Evolutionary conservation across 2,888 invertebrate species (phyloP).

Genomic region (Masnerella sp.): DNA sequence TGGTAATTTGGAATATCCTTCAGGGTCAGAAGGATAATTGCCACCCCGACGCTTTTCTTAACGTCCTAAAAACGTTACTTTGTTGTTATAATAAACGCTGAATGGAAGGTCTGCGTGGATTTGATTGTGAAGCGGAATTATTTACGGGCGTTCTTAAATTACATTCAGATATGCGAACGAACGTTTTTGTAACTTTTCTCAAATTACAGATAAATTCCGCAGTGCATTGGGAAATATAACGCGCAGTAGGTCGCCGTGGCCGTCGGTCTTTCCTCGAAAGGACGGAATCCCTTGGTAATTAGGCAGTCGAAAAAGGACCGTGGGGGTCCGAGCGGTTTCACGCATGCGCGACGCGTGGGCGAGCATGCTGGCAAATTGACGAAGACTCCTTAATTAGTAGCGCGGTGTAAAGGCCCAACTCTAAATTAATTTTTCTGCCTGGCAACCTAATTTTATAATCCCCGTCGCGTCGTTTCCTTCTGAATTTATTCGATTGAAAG

Average conservation of each 20-base stretch:
- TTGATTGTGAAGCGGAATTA: conserved; percentile 19
- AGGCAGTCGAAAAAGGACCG: conserved; percentile 61
- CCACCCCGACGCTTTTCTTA: conserved; percentile 12
- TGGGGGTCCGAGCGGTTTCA: conserved; percentile 53
- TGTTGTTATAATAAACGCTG: conserved; percentile 12
- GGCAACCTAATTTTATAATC: too few relatives aligned
- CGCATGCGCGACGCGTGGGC: conserved; percentile 52
- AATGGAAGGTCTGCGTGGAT: conserved; percentile 14
- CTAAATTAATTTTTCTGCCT: conserved; percentile 50
- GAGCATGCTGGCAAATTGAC: conserved; percentile 54
- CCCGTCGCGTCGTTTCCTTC: conserved; percentile 22
- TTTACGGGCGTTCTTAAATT: conserved; percentile 48
- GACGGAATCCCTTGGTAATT: conserved; percentile 73
- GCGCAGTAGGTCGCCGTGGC: conserved; percentile 62
- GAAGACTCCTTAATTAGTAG: conserved; percentile 58
- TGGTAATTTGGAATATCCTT: too few relatives aligned
- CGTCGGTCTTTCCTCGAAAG: conserved; percentile 60
- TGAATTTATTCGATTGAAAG: conserved; percentile 7
- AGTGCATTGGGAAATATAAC: conserved; percentile 51
- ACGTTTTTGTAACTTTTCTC: conserved; percentile 45
- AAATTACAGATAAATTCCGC: conserved; percentile 48
- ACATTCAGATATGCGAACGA: conserved; percentile 27
- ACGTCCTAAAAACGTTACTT: conserved; percentile 22
- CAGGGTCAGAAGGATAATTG: too few relatives aligned
- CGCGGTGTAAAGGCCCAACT: conserved; percentile 30